Base-by-base conservation (phyloP, 35 echinoderm and acorn worm genomes). In the Diadema setosum region DNA sequence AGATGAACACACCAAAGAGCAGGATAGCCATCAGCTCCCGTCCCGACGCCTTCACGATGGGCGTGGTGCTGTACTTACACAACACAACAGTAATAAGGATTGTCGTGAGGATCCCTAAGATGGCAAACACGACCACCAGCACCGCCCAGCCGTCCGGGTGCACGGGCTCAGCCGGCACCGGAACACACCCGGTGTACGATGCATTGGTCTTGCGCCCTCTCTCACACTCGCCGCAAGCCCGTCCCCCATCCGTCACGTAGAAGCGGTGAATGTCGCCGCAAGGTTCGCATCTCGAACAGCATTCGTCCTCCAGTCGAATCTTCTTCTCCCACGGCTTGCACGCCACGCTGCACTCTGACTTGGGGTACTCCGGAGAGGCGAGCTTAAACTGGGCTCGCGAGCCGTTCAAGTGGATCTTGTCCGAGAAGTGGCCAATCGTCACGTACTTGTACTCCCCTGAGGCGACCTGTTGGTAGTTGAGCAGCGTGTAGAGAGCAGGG, bases 1-100 rank as follows among this genome's bases (percentile, higher is more conserved):
- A 90, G 29, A 97, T 39, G 65, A 97, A 90, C 37, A 97, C 84
- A 14, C 95, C 95, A 5, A 93, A 41, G 0, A 97, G 59, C 11
- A 97, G 80, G 2, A 91, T 69, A 23, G 70, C 85, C 81, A 90
- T 93, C 4, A 97, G 80, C 44, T 97, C 95, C 46, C 91, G 48
- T 29, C 95, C 91, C 0, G 95, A 97, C 2, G 95, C 95, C 67
- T 97, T 97, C 20, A 97, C 95, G 16, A 97, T 82, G 14, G 95
- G 95, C 17, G 95, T 67, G 27, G 37, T 67, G 11, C 63, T 41
- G 70, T 97, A 80, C 58, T 52, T 23, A 17, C 86, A 34, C 39
- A 90, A 88, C 15, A 97, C 67, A 14, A 90, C 65, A 18, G 83
- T 83, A 36, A 93, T 86, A 37, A 97, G 84, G 15, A 80, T 63